These are phyloP conservation scores for Pituophis catenifer DNA, from an alignment of 2,113 vertebrate species.

Conservation along the genomic window DNA sequence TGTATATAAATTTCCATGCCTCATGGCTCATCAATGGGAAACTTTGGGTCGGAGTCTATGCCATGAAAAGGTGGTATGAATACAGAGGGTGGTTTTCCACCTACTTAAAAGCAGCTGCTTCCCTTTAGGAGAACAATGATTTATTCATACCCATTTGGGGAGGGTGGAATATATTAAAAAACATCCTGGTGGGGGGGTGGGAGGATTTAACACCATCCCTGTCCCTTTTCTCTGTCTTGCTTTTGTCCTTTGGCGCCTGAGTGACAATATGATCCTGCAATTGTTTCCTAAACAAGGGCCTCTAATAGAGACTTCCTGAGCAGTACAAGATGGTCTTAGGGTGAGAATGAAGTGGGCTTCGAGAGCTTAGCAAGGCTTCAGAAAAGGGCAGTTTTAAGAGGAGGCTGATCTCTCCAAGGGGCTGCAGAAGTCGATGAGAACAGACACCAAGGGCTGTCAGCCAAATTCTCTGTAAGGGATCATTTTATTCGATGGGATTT, in stretches of 20 bases:
- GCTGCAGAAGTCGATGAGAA: background rate
- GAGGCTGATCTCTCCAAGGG: background rate
- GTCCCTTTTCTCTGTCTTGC: background rate
- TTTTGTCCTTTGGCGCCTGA: slow-evolving; percentile 15
- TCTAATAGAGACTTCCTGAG: slow-evolving; percentile 5
- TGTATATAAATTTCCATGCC: slow-evolving; percentile 78
- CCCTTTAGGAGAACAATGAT: slow-evolving; percentile 77
- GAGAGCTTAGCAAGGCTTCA: background rate
- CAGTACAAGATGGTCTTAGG: background rate
- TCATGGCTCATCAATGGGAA: slow-evolving; percentile 66
- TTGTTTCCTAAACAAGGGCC: slow-evolving; percentile 1
- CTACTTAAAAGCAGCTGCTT: slow-evolving; percentile 75
- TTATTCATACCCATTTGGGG: slow-evolving; percentile 71
- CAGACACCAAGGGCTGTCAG: background rate
- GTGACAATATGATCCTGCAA: slow-evolving; percentile 15
- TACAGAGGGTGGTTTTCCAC: slow-evolving; percentile 11
- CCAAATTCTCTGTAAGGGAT: background rate
- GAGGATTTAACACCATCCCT: slow-evolving; percentile 17
- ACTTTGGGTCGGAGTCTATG: slow-evolving; percentile 71
- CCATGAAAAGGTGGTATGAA: slow-evolving; percentile 58
- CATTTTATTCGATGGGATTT: background rate
- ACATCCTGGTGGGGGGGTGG: background rate
- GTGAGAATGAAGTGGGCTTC: background rate
- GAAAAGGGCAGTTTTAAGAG: background rate
- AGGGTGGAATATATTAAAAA: slow-evolving; percentile 41